These are phyloP conservation scores for Charanyca ferruginea DNA, from an alignment of 2,888 invertebrate genomes.

Conservation along the genomic window DNA sequence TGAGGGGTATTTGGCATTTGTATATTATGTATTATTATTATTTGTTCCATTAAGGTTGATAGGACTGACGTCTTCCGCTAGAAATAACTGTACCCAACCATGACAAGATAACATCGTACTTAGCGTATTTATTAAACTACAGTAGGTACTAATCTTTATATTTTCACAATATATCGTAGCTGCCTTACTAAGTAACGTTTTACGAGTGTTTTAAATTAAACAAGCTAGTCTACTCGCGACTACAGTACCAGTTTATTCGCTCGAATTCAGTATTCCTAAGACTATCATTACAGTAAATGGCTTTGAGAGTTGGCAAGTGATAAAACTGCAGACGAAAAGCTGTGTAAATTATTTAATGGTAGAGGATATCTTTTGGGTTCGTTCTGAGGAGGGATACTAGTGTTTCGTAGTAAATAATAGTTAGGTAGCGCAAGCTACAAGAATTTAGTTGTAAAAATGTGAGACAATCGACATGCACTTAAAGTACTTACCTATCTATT, in stretches of 20 bases:
- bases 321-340: conserved; percentile 52
- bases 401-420: too few relatives aligned
- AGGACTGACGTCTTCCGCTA: too few relatives aligned
- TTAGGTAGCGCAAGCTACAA: not conserved
- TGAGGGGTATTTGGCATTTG: too few relatives aligned
- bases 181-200: conserved; percentile 37
- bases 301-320: conserved; percentile 47
- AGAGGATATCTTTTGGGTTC: conserved; percentile 5
- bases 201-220: conserved; percentile 54
- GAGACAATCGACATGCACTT: too few relatives aligned
- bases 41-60: too few relatives aligned
- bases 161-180: conserved; percentile 27
- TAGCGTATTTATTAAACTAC: conserved; percentile 14
- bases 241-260: conserved; percentile 35
- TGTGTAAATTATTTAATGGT: conserved; percentile 45
- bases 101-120: conserved; percentile 14
- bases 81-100: not conserved
- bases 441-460: not conserved
- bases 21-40: too few relatives aligned
- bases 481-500: too few relatives aligned
- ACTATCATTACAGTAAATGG: conserved; percentile 57
- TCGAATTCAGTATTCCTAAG: conserved; percentile 52
- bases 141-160: conserved; percentile 21
- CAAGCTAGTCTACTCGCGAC: conserved; percentile 29
- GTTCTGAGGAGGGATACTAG: not conserved